phyloP scores from a whole-genome alignment of 1,140 invertebrate species.

The Drosophila lowei region DNA sequence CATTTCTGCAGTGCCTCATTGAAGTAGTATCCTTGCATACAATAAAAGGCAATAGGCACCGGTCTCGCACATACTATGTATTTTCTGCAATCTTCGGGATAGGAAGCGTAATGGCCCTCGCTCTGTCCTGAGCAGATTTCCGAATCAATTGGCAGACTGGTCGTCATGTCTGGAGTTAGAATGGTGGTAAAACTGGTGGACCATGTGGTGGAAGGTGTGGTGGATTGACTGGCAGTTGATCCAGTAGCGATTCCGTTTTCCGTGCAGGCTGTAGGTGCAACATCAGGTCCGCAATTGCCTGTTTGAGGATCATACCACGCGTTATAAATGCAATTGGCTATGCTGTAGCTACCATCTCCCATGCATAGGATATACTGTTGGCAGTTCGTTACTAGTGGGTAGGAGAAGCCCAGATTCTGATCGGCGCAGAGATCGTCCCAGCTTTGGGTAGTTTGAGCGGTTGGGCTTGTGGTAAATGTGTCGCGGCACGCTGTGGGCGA shows the following conservation, averaged over 20 bases:
- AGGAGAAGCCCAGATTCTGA: constrained; percentile 45
- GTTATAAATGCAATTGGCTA: constrained; percentile 60
- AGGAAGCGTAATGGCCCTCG: constrained; percentile 42
- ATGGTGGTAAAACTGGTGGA: constrained; percentile 1
- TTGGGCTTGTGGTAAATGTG: constrained; percentile 12
- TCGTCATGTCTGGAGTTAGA: constrained; percentile 7
- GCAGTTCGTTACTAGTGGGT: constrained; percentile 48
- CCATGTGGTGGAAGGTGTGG: constrained; percentile 1
- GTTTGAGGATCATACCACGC: constrained; percentile 59
- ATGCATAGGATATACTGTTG: constrained; percentile 61
- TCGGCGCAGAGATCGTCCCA: constrained; percentile 33
- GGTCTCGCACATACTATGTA: constrained; percentile 58
- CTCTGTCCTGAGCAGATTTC: constrained; percentile 34
- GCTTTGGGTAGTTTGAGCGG: constrained; percentile 9
- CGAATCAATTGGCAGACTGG: neutral
- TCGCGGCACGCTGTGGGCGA: constrained; percentile 53
- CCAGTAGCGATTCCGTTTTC: neutral
- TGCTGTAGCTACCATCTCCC: constrained; percentile 37
- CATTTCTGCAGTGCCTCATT: constrained; percentile 46
- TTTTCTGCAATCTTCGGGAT: constrained; percentile 66
- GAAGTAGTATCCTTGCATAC: constrained; percentile 48
- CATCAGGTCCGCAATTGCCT: constrained; percentile 48
- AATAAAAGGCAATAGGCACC: constrained; percentile 69
- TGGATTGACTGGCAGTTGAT: constrained; percentile 10
- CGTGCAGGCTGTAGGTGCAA: constrained; percentile 59